Evolutionary conservation across 2,113 vertebrate species (phyloP), one percentile per base, ranked within the genome.

Genomic region (cat (Felis catus)): DNA sequence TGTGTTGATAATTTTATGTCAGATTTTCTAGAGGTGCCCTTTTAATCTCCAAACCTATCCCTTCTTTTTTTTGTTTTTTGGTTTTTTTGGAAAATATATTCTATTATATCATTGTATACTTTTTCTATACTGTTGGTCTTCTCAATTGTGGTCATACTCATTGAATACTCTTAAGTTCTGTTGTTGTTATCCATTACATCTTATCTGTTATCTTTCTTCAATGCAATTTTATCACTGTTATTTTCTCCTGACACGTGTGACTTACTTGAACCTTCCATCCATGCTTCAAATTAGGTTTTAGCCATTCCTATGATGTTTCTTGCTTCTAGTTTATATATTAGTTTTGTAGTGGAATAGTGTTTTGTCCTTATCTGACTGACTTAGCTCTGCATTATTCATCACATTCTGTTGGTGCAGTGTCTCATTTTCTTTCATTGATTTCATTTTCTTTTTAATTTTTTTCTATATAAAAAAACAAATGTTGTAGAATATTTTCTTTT

Each of bases 401-500:
- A 61, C 29, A 89, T 92, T 81, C 55, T 61, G 27, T 89, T 94
- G 79, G 51, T 33, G 2, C 45, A 76, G 55, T 86, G 33, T 89
- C 53, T 84, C 53, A 58, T 76, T 82, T 87, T 91, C 23, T 87
- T 88, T 45, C 61, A 48, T n/a, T 82, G 61, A 87, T 27, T 94
- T 92, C 13, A 68, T 81, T 86, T 91, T 83, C 61, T 91, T 94
- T 83, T 48, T 29, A 45, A n/a, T 13, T 88, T 82, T 95, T 80
- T 92, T 33, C 48, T 88, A 23, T 58, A 68, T 89, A 33, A 31
- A 36, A 36, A 85, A 53, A 53, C 39, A 65, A 65, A 53, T 41
- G 5, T 48, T 73, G 27, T 66, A 3, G 3, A 79, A 39, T 71
- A 0, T 70, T 83, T 89, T 94, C 25, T 94, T 53, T 29, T 36